Percentiles rank a stretch among this genome's conserved stretches.
These are phyloP conservation scores for Drosophila ustulata DNA, from an alignment of 2,888 invertebrate species.

Conservation along the genomic window DNA sequence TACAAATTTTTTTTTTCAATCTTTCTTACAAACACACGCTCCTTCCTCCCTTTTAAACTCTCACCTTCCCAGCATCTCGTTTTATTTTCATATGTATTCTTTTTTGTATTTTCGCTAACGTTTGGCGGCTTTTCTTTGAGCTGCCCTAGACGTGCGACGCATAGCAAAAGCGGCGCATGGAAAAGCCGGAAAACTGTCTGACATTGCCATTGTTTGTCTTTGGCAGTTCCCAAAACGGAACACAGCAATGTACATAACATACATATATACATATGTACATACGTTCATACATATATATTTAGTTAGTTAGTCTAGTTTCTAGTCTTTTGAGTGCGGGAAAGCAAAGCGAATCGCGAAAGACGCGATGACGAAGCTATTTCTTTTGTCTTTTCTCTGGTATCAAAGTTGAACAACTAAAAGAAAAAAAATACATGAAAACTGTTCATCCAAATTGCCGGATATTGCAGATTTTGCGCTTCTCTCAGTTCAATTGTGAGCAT, in stretches of 20 bases:
- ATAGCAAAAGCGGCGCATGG: constrained; percentile 52
- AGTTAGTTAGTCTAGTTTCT: constrained; percentile 49
- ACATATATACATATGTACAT: constrained; percentile 10
- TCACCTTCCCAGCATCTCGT: constrained; percentile 33
- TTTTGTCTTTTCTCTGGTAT: constrained; percentile 37
- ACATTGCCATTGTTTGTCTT: constrained; percentile 59
- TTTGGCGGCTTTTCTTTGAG: constrained; percentile 59
- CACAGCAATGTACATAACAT: constrained; percentile 29
- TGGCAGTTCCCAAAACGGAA: constrained; percentile 64
- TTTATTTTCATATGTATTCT: background rate
- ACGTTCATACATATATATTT: constrained; percentile 18
- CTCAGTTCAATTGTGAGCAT: constrained; percentile 36
- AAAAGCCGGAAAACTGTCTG: constrained; percentile 68
- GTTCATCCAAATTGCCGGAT: constrained; percentile 63
- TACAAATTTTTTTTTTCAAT: constrained; percentile 35
- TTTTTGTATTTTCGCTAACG: constrained; percentile 31
- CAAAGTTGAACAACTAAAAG: constrained; percentile 8
- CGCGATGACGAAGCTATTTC: constrained; percentile 50
- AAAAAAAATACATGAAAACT: constrained; percentile 15
- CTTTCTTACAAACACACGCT: constrained; percentile 13
- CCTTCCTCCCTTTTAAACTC: constrained; percentile 9
- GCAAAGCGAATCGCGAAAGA: constrained; percentile 2
- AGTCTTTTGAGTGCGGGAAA: constrained; percentile 6
- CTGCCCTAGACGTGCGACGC: constrained; percentile 62
- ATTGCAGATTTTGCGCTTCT: constrained; percentile 64